phyloP scores from a whole-genome alignment of 2,888 invertebrate genomes.

The Acrobasis repandana region DNA sequence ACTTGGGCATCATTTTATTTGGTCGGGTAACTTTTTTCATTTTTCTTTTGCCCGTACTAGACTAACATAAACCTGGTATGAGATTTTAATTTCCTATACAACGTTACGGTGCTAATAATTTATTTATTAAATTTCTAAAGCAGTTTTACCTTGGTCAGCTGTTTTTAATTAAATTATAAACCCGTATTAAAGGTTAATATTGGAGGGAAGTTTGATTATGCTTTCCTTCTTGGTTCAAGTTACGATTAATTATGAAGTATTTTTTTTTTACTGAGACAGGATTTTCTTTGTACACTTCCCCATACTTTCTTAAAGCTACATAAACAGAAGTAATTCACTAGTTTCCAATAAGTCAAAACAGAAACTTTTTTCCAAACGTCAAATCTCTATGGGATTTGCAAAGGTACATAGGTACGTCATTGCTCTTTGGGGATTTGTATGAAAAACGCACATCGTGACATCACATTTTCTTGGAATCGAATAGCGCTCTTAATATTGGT shows the following conservation, averaged over 20 bases:
- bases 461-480: no score
- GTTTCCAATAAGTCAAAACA: no score
- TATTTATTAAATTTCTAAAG: constrained; percentile 17
- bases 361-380: no score
- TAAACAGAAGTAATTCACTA: no score
- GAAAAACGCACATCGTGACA: no score
- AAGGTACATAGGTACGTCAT: no score
- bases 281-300: neutral
- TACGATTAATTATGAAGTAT: neutral
- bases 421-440: no score
- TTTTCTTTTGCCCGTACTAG: constrained; percentile 1
- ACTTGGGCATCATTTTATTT: constrained; percentile 21
- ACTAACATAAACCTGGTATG: constrained; percentile 2
- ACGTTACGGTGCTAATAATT: neutral
- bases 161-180: constrained; percentile 17
- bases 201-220: constrained; percentile 1
- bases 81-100: constrained; percentile 7
- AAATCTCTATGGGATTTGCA: no score
- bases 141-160: constrained; percentile 6
- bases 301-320: no score
- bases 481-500: no score
- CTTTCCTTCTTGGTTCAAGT: constrained; percentile 2
- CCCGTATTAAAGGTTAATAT: neutral
- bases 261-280: neutral
- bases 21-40: constrained; percentile 8